Evolutionary conservation across 2,797 vertebrate genomes (phyloP).

Genomic region (Trachurus trachurus): DNA sequence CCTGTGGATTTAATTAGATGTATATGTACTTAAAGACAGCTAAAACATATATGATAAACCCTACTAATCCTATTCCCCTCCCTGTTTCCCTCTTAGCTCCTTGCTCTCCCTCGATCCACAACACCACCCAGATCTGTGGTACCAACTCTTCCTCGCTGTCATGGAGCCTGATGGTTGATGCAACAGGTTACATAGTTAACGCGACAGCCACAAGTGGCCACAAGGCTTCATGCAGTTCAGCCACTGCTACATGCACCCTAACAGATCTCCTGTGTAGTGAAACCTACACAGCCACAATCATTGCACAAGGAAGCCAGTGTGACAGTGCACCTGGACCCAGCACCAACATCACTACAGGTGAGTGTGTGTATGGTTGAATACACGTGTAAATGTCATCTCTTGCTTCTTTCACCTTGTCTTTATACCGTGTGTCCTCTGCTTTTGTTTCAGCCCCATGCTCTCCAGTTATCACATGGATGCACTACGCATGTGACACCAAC

Average conservation of each 20-base stretch:
- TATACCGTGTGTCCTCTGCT: neutral
- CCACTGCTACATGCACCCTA: constrained; percentile 58
- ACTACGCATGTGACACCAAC: constrained; percentile 64
- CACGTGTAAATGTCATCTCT: neutral
- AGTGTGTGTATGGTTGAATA: neutral
- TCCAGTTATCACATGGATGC: constrained; percentile 59
- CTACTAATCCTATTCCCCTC: neutral
- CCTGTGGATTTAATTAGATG: no score
- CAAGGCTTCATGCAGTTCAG: constrained; percentile 58
- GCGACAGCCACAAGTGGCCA: constrained; percentile 64
- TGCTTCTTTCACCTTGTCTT: neutral
- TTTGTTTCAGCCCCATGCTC: constrained; percentile 77
- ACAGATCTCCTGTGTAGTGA: constrained; percentile 72
- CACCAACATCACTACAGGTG: constrained; percentile 70
- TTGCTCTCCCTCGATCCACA: constrained; percentile 71
- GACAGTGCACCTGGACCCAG: constrained; percentile 63
- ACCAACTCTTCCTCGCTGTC: constrained; percentile 68
- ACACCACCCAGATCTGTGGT: constrained; percentile 66
- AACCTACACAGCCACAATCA: constrained; percentile 64
- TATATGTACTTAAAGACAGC: neutral
- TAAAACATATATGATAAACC: neutral
- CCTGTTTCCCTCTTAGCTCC: constrained; percentile 69
- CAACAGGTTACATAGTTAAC: constrained; percentile 60
- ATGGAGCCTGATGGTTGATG: constrained; percentile 57
- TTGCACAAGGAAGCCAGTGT: constrained; percentile 64